These are phyloP conservation scores for Aegotheles bennettii DNA, from an alignment of 2,113 vertebrate genomes.

Conservation along the genomic window DNA sequence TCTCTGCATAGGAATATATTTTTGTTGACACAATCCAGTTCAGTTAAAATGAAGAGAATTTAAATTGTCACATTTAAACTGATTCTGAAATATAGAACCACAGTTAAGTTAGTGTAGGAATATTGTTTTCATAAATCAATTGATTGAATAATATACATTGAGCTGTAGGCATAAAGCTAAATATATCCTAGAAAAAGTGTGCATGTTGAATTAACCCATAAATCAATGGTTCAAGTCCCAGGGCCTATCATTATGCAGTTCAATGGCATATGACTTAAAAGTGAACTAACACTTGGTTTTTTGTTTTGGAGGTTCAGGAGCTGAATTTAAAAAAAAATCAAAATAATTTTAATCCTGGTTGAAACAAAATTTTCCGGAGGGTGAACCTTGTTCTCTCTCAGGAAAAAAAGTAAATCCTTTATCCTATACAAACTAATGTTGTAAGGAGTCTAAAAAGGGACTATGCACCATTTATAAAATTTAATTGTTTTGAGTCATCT, in stretches of 20 bases:
- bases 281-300: not conserved
- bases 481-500: not conserved
- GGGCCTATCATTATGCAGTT: not conserved
- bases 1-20: not conserved
- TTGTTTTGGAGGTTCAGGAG: not conserved
- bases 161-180: not conserved
- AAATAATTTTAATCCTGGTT: not conserved
- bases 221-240: not conserved
- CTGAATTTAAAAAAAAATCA: not conserved
- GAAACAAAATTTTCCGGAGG: not conserved
- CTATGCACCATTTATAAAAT: not conserved
- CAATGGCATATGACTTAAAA: not conserved
- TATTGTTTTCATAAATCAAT: not conserved
- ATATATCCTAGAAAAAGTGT: not conserved
- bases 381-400: not conserved
- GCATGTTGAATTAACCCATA: not conserved
- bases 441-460: not conserved
- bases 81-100: not conserved
- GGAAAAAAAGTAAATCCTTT: accelerated
- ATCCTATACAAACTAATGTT: accelerated
- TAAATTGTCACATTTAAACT: not conserved
- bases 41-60: not conserved
- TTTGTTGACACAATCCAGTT: not conserved
- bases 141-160: not conserved
- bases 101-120: not conserved